These are phyloP conservation scores for Sebastiscus albofasciatus DNA, from an alignment of 2,797 vertebrate species.

Conservation along the genomic window DNA sequence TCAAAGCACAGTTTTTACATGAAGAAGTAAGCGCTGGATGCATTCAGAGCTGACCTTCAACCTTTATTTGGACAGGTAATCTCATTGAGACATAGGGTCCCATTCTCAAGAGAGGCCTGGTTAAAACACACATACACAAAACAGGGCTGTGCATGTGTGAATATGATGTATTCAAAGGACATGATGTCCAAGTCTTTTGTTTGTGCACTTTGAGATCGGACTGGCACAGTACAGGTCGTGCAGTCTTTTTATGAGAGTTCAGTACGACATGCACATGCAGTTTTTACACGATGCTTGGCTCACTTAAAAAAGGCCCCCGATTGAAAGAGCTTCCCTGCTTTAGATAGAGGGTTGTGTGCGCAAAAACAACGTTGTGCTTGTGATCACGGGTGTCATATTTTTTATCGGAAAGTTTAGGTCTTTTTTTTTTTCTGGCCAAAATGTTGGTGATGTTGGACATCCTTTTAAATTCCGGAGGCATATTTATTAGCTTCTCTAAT, in stretches of 20 bases:
- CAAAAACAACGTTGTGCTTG: constrained; percentile 3
- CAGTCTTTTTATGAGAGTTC: not conserved
- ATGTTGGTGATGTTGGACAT: constrained; percentile 5
- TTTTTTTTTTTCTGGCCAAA: constrained; percentile 1
- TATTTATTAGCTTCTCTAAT: constrained; percentile 57
- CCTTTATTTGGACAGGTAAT: not conserved
- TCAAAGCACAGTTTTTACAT: constrained; percentile 4
- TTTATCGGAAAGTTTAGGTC: not conserved
- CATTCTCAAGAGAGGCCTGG: not conserved
- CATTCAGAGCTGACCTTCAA: not conserved
- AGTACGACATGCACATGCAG: not conserved
- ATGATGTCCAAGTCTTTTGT: not conserved
- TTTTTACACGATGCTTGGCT: not conserved
- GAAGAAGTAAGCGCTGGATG: not conserved
- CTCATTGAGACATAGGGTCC: not conserved
- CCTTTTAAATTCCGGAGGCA: constrained; percentile 34
- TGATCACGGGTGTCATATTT: not conserved
- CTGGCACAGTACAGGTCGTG: not conserved
- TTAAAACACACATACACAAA: not conserved
- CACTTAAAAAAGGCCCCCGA: not conserved
- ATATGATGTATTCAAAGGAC: not conserved
- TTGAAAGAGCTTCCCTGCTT: constrained; percentile 1
- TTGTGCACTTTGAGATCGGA: constrained; percentile 7
- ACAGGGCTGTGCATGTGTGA: not conserved
- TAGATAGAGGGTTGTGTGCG: not conserved